These are phyloP conservation scores for Pteruthius melanotis DNA, from an alignment of 2,113 vertebrate genomes.

Conservation along the genomic window DNA sequence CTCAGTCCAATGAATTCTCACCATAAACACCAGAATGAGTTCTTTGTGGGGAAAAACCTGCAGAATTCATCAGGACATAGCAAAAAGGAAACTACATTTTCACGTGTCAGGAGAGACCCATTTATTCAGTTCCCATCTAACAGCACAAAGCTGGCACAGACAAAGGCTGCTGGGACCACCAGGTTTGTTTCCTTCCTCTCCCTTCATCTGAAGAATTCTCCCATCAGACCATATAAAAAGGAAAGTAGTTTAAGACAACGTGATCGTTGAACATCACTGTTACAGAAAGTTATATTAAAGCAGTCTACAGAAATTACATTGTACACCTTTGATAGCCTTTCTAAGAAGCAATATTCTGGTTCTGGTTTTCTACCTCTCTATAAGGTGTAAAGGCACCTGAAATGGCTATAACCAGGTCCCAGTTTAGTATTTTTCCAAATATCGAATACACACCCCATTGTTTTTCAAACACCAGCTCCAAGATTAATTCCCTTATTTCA, in stretches of 20 bases:
- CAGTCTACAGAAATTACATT: not conserved
- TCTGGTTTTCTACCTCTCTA: not conserved
- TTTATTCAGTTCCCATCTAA: not conserved
- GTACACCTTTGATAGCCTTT: not conserved
- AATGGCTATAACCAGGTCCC: not conserved
- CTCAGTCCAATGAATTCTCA: not conserved
- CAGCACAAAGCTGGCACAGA: not conserved
- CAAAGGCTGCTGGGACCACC: not conserved
- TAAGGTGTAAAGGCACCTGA: not conserved
- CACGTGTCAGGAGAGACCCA: not conserved
- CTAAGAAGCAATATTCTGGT: not conserved
- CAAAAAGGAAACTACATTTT: not conserved
- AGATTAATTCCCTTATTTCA: not conserved
- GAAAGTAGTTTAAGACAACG: not conserved
- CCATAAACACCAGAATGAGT: not conserved
- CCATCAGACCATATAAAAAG: not conserved
- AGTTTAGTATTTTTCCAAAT: not conserved
- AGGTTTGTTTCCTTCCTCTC: not conserved
- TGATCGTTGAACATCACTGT: not conserved
- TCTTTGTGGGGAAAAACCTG: not conserved
- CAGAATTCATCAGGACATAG: not conserved
- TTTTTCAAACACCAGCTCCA: not conserved
- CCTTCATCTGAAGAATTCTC: not conserved
- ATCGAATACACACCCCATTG: not conserved
- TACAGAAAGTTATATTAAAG: not conserved